These are phyloP conservation scores for Saguinus oedipus DNA, from an alignment of 2,797 vertebrate species.

Conservation along the genomic window DNA sequence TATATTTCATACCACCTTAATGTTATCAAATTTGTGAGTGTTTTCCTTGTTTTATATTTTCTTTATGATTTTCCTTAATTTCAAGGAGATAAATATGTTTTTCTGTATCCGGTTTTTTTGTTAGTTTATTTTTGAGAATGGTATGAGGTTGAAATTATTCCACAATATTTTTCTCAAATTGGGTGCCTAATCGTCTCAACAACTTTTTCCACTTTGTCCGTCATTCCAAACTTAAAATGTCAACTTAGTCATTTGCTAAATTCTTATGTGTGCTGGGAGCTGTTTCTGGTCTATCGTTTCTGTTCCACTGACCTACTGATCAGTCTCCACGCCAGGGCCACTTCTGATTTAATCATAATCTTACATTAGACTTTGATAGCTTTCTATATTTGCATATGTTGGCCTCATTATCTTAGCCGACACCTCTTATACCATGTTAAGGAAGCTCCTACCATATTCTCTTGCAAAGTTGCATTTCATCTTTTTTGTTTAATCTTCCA, in stretches of 20 bases:
- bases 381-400: neutral
- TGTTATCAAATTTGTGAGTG: neutral
- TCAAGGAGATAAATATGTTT: neutral
- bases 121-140: neutral
- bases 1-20: neutral
- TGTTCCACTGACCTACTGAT: neutral
- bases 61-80: neutral
- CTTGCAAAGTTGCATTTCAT: constrained; percentile 11
- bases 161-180: neutral
- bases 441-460: neutral
- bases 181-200: neutral
- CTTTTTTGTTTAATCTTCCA: neutral
- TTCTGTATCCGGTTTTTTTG: neutral
- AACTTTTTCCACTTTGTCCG: neutral
- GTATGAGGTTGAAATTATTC: neutral
- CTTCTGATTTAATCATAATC: neutral
- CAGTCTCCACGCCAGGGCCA: neutral
- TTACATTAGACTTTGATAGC: too few relatives aligned
- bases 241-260: neutral
- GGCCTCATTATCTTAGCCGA: neutral
- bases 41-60: neutral
- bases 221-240: neutral
- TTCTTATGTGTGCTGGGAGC: neutral
- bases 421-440: neutral
- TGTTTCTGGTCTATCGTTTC: neutral